These are phyloP conservation scores for Yponomeuta plumbellus DNA, from an alignment of 2,888 invertebrate genomes.

Conservation along the genomic window DNA sequence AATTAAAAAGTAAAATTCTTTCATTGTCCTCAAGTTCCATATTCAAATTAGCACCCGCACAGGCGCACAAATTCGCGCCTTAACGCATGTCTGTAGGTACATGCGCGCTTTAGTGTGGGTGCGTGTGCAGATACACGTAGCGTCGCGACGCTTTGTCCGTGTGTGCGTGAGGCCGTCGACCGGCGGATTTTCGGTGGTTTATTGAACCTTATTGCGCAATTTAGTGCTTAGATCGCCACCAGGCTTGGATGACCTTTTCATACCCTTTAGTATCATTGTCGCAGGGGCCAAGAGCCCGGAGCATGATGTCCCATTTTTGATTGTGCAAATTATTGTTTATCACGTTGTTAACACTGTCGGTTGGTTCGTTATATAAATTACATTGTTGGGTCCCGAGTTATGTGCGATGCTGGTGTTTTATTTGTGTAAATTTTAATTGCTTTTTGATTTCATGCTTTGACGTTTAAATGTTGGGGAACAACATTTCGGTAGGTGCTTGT, in stretches of 20 bases:
- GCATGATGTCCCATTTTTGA: neutral
- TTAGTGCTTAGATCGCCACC: conserved; percentile 16
- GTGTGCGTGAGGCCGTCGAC: conserved; percentile 34
- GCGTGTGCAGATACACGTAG: conserved; percentile 25
- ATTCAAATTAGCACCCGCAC: conserved; percentile 24
- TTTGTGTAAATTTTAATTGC: neutral
- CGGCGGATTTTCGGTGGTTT: conserved; percentile 42
- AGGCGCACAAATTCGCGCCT: conserved; percentile 25
- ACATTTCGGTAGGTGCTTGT: no score
- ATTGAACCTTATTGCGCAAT: conserved; percentile 43
- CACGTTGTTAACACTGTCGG: neutral
- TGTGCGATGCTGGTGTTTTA: neutral
- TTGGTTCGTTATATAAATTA: conserved; percentile 5
- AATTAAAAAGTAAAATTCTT: conserved; percentile 9
- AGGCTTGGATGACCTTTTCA: conserved; percentile 8
- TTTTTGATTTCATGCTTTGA: no score
- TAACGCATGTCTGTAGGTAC: conserved; percentile 27
- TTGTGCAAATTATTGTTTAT: neutral
- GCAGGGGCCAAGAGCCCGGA: conserved; percentile 6
- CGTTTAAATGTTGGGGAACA: no score
- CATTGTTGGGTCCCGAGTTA: neutral
- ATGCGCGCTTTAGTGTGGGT: conserved; percentile 28
- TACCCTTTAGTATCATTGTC: conserved; percentile 1
- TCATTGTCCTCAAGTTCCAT: conserved; percentile 7
- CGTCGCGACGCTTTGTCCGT: conserved; percentile 11